These are phyloP conservation scores for Odobenus rosmarus DNA, from an alignment of 2,113 vertebrate species.

Conservation along the genomic window DNA sequence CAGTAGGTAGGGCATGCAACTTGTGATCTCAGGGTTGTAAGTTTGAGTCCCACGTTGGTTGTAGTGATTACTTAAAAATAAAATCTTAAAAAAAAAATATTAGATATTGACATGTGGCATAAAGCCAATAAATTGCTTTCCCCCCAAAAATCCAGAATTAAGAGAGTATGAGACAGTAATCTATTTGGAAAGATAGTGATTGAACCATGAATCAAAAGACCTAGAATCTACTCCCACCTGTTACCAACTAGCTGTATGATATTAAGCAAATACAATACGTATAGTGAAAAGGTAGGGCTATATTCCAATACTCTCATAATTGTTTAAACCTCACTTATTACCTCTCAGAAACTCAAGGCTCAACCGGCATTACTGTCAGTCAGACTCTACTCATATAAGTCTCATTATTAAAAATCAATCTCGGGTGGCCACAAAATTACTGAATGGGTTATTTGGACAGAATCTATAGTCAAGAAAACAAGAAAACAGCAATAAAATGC, in stretches of 20 bases:
- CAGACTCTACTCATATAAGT: not conserved
- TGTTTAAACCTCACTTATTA: constrained; percentile 6
- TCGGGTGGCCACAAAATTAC: not conserved
- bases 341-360: not conserved
- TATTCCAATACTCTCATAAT: not conserved
- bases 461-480: not conserved
- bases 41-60: not conserved
- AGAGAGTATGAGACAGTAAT: not conserved
- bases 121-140: not conserved
- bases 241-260: not conserved
- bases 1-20: not conserved
- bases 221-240: not conserved
- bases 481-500: constrained; percentile 34
- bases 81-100: not conserved
- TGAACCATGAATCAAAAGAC: not conserved
- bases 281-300: not conserved
- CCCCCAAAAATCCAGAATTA: not conserved
- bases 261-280: not conserved
- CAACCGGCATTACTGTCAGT: not conserved
- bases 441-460: not conserved
- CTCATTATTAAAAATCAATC: constrained; percentile 42
- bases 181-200: not conserved
- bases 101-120: not conserved
- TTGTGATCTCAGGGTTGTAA: not conserved
- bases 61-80: not conserved